These are phyloP conservation scores for Chanos chanos DNA, from an alignment of 2,797 vertebrate genomes.

Conservation along the genomic window DNA sequence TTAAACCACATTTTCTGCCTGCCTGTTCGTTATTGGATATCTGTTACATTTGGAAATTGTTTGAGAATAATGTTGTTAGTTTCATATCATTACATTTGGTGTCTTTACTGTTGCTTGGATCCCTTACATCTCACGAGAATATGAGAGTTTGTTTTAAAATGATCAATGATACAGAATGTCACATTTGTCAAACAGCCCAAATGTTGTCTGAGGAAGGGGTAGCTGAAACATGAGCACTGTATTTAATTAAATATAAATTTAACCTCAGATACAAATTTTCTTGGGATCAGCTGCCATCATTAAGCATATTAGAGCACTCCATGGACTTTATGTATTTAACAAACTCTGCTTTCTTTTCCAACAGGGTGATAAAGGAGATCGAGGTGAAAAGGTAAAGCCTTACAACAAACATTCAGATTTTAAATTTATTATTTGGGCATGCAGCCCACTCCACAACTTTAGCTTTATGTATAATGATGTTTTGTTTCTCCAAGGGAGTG, in stretches of 20 bases:
- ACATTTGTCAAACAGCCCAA: constrained; percentile 6
- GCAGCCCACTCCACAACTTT: background rate
- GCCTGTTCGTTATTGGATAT: too few relatives aligned
- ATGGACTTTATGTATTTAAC: constrained; percentile 29
- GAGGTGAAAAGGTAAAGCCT: constrained; percentile 89
- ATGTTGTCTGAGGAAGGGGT: constrained; percentile 40
- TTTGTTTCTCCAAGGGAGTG: background rate
- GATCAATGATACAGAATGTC: background rate
- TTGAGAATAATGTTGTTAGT: too few relatives aligned
- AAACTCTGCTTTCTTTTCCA: constrained; percentile 65
- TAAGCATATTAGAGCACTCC: constrained; percentile 20
- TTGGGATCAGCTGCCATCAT: constrained; percentile 40
- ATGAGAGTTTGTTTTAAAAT: constrained; percentile 31
- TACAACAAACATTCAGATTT: constrained; percentile 24
- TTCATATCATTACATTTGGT: background rate
- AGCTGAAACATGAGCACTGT: constrained; percentile 46
- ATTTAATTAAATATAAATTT: constrained; percentile 57
- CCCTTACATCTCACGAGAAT: constrained; percentile 11
- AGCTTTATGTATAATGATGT: background rate
- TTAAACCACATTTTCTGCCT: too few relatives aligned
- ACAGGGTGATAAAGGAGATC: constrained; percentile 93
- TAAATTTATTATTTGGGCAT: background rate
- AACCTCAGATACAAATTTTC: constrained; percentile 63
- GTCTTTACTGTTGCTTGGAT: background rate
- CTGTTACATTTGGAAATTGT: too few relatives aligned